Base-by-base conservation (phyloP, 2,888 invertebrate species). In the Rhagium mordax region DNA sequence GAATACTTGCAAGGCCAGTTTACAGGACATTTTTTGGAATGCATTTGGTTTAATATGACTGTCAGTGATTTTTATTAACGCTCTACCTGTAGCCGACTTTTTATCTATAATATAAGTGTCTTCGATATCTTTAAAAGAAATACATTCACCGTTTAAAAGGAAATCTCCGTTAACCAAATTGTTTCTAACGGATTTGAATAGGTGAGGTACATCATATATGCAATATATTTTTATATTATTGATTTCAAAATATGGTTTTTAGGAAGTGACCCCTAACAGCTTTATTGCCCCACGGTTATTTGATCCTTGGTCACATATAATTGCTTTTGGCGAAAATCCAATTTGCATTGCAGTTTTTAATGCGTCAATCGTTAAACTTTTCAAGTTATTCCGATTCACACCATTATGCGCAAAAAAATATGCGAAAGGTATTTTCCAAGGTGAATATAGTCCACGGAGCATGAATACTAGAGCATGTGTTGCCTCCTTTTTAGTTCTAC, bases 351-450 rank as follows among this genome's bases (percentile, higher is more conserved):
- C 3, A 15, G 18, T 27, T 5, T 69, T 49, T 2, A 24, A 24
- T 29, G 6, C 3, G 6, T 24, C 24, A 24, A 61, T 41, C 4
- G 21, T 55, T 10, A 68, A 5, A 2, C 6, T 4, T 68, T 69
- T 59, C 33, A 60, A 16, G 4, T 59, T n/a, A 1, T 60, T 20
- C 5, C 0, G 4, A 16, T 69, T 41, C 3, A 61, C 27, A n/a
- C 18, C 15, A 59, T 29, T 59, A 10, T 59, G 1, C 10, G 67
- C 57, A 18, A 69, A 57, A 66, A 66, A 83, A 83, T 71, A 84
- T 7, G 51, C 33, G n/a, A 74, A 4, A n/a, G 76, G 76, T 7
- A 76, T n/a, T 72, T 76, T 76, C 76, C 76, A 76, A 4, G 41
- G 48, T 2, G 29, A 24, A 24, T 67, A 64, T n/a, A 76, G 24